Evolutionary conservation across 2,797 vertebrate genomes (phyloP).

Genomic region (Ctenosaura bakeri): DNA sequence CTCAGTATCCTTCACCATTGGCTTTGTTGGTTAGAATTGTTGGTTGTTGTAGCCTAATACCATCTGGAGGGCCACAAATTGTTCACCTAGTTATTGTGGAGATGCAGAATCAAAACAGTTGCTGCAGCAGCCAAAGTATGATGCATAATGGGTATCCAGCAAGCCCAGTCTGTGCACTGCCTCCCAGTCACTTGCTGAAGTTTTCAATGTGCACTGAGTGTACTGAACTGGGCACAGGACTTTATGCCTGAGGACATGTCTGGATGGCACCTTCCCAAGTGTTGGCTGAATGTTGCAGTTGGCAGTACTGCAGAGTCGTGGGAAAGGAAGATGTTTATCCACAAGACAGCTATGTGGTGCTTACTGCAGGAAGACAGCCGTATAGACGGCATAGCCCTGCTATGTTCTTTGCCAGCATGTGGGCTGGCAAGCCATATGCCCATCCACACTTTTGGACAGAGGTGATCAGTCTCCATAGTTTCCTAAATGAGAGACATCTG

Average conservation of each 20-base stretch:
- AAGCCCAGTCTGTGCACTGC: neutral
- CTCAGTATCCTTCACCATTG: neutral
- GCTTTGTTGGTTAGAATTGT: neutral
- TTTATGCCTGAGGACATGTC: neutral
- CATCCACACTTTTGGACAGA: neutral
- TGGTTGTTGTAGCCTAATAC: neutral
- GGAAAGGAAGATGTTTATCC: neutral
- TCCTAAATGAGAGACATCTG: constrained; percentile 18
- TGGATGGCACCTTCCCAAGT: neutral
- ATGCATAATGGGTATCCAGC: neutral
- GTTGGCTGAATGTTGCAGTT: constrained; percentile 1
- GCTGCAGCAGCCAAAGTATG: neutral
- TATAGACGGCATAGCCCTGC: neutral
- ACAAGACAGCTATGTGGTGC: neutral
- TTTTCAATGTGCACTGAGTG: constrained; percentile 3
- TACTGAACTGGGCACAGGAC: neutral
- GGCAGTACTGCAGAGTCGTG: neutral
- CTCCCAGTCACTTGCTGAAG: constrained; percentile 10
- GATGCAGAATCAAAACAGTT: neutral
- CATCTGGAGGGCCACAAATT: neutral
- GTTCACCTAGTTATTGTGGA: neutral
- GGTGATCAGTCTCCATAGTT: neutral
- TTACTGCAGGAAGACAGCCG: neutral
- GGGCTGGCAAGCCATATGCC: neutral
- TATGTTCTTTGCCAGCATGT: neutral